phyloP scores from a whole-genome alignment of 2,113 vertebrate species.

The Plecturocebus donacophilus region DNA sequence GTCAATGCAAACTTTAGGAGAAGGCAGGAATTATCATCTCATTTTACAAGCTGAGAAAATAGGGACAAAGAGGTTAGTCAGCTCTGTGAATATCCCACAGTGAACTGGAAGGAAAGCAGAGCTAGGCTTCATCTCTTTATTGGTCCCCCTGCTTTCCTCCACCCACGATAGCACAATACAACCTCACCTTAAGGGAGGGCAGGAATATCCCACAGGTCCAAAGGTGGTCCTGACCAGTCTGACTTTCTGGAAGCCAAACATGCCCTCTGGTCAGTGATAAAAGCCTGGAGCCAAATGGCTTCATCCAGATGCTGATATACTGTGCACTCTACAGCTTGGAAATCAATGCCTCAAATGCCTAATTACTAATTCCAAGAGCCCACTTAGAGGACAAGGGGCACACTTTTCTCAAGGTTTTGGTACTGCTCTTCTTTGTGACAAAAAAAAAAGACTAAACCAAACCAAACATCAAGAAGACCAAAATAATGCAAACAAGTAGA shows the following conservation, averaged over 20 bases:
- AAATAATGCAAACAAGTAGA: background rate
- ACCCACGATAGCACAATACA: background rate
- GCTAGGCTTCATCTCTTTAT: background rate
- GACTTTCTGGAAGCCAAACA: slow-evolving; percentile 67
- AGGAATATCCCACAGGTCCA: background rate
- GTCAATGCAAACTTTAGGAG: background rate
- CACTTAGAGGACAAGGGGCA: background rate
- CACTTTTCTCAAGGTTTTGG: background rate
- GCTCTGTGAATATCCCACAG: background rate
- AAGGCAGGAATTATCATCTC: background rate
- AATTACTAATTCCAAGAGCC: slow-evolving; percentile 5
- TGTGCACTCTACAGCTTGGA: background rate
- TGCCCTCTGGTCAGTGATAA: slow-evolving; percentile 35
- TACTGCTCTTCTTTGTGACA: background rate
- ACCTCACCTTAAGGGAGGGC: background rate
- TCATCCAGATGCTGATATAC: slow-evolving; percentile 16
- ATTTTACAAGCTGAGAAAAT: slow-evolving; percentile 42
- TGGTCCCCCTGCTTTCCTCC: background rate
- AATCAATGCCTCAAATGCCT: slow-evolving; percentile 61
- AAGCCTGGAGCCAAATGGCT: slow-evolving; percentile 68
- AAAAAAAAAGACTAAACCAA: background rate
- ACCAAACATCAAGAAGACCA: background rate
- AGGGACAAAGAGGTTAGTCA: background rate
- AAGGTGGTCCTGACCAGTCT: slow-evolving; percentile 68
- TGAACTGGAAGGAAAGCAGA: background rate